phyloP scores from a whole-genome alignment of 2,888 invertebrate species.

The Notodonta ziczac region DNA sequence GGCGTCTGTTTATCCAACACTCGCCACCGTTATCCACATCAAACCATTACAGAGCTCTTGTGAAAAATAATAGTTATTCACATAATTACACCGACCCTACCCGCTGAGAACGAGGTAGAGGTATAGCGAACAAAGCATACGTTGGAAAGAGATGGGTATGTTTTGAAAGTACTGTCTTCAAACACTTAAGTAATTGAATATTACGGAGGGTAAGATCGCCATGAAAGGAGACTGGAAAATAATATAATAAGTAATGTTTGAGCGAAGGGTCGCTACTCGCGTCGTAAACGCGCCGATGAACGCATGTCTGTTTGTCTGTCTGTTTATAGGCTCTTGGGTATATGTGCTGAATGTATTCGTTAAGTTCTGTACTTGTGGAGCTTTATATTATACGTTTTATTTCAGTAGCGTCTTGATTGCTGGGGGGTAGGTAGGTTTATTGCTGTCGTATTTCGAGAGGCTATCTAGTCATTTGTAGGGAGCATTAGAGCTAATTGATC shows the following conservation, averaged over 20 bases:
- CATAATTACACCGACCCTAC: slow-evolving; percentile 75
- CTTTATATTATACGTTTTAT: not conserved
- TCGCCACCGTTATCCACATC: slow-evolving; percentile 72
- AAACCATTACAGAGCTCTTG: slow-evolving; percentile 71
- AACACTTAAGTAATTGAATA: slow-evolving; percentile 83
- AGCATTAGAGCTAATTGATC: not conserved
- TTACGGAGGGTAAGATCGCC: slow-evolving; percentile 66
- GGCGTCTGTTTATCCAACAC: slow-evolving; percentile 48
- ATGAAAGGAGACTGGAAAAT: slow-evolving; percentile 74
- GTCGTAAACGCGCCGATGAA: slow-evolving; percentile 10
- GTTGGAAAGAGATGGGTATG: slow-evolving; percentile 58
- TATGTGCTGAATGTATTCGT: not conserved
- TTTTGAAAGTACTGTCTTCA: slow-evolving; percentile 54
- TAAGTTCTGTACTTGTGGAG: not conserved
- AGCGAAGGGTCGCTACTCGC: slow-evolving; percentile 4
- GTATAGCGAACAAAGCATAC: slow-evolving; percentile 31
- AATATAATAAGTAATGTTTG: slow-evolving; percentile 57
- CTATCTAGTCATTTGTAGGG: not conserved
- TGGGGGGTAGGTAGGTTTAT: not conserved
- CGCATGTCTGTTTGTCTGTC: slow-evolving; percentile 17
- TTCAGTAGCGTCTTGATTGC: slow-evolving; percentile 1
- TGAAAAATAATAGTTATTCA: slow-evolving; percentile 82
- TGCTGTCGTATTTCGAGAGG: not conserved
- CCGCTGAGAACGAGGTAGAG: slow-evolving; percentile 50
- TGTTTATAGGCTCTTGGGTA: not conserved